These are phyloP conservation scores for Caenorhabditis drosophilae DNA, from an alignment of 2,888 invertebrate species.

Conservation along the genomic window DNA sequence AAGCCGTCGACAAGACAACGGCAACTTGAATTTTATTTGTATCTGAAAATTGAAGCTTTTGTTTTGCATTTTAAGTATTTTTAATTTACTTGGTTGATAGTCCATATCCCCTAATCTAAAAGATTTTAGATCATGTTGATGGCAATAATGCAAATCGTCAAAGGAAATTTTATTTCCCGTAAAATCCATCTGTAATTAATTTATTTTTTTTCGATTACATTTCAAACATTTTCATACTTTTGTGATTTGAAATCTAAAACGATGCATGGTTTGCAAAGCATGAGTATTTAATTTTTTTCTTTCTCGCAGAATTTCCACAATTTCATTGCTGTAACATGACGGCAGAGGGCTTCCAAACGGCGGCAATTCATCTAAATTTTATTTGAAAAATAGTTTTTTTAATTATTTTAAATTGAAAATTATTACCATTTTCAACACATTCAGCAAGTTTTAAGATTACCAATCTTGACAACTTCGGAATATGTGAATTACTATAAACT, in stretches of 20 bases:
- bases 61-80: background rate
- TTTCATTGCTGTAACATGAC: slow-evolving; percentile 33
- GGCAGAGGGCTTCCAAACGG: slow-evolving; percentile 16
- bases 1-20: slow-evolving; percentile 18
- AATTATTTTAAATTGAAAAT: background rate
- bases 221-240: slow-evolving; percentile 7
- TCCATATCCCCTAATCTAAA: slow-evolving; percentile 33
- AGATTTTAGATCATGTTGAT: slow-evolving; percentile 18
- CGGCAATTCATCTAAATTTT: slow-evolving; percentile 19
- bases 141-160: slow-evolving; percentile 20
- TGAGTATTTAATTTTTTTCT: slow-evolving; percentile 18
- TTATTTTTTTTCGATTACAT: background rate
- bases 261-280: slow-evolving; percentile 14
- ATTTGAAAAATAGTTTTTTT: background rate
- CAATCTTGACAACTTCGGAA: slow-evolving; percentile 25
- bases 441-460: slow-evolving; percentile 27
- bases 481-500: slow-evolving; percentile 4
- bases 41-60: slow-evolving; percentile 14
- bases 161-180: slow-evolving; percentile 21
- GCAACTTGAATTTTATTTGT: slow-evolving; percentile 37
- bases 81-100: slow-evolving; percentile 15
- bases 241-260: slow-evolving; percentile 21
- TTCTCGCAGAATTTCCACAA: slow-evolving; percentile 28
- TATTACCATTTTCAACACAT: slow-evolving; percentile 22
- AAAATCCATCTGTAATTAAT: slow-evolving; percentile 21